These are phyloP conservation scores for Drosophila anomalipes DNA, from an alignment of 2,888 invertebrate genomes.

Conservation along the genomic window DNA sequence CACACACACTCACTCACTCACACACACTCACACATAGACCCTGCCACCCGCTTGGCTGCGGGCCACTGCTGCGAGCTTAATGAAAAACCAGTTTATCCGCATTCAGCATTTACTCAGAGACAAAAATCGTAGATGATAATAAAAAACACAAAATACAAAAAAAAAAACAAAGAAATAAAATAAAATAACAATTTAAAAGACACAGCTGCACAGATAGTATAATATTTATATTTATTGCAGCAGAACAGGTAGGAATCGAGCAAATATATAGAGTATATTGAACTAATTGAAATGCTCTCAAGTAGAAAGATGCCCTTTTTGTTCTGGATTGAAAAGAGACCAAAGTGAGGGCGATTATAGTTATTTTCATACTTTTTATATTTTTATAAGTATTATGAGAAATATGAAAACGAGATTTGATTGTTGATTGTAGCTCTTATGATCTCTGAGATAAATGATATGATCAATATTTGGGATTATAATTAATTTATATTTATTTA, in stretches of 20 bases:
- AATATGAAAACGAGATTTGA: not conserved
- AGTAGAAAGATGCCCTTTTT: not conserved
- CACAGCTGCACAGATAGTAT: constrained; percentile 54
- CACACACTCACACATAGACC: not conserved
- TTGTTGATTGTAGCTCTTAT: not conserved
- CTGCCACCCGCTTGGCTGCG: constrained; percentile 29
- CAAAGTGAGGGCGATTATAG: not conserved
- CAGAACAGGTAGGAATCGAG: constrained; percentile 20
- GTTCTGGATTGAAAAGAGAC: not conserved
- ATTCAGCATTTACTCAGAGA: constrained; percentile 59
- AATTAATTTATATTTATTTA: not conserved
- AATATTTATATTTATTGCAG: constrained; percentile 50
- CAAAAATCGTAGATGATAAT: constrained; percentile 58
- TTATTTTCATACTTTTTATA: not conserved
- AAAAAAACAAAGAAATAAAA: not conserved
- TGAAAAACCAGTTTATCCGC: constrained; percentile 71
- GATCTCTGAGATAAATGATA: not conserved
- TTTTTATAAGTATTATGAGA: not conserved
- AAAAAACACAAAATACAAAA: constrained; percentile 25
- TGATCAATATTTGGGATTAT: not conserved
- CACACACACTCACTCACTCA: constrained; percentile 1
- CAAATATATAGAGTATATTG: constrained; percentile 18
- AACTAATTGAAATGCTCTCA: not conserved
- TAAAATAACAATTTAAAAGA: constrained; percentile 17
- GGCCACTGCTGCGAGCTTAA: constrained; percentile 61